Base-by-base conservation (phyloP, 2,113 vertebrate species). In the Rousettus leschenaultii region DNA sequence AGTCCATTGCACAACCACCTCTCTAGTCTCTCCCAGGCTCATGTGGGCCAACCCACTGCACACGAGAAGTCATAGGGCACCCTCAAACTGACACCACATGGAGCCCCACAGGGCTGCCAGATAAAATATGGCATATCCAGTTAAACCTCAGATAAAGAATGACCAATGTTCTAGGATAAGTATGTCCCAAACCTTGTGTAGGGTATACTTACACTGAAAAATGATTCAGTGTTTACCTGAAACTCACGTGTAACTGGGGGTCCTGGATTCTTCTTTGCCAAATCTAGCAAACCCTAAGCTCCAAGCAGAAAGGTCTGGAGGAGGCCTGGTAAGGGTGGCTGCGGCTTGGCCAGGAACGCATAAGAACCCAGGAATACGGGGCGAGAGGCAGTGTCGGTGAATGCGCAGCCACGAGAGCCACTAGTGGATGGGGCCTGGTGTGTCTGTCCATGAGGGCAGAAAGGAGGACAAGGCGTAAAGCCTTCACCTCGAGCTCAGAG, bases 321-420 rank as follows among this genome's bases (percentile, higher is more conserved):
- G 48, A 24, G 10, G 45, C 45, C 10, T 45, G 45, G 2, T 45
- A 9, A 11, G 45, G 45, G 45, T 45, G 45, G 26, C 61, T 74
- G 51, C 48, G 12, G 57, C 26, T 45, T 22, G 9, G 51, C 70
- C 57, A 70, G 66, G 77, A 74, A 55, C 9, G 2, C 13, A 19
- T 0, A 0, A 65, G n/a, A 16, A 38, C 4, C 4, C 19, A 0
- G 22, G 40, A 26, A 7, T 12, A 14, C 4, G 11, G 16, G 19
- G 28, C 0, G 0, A 55, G 70, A 68, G 89, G 48, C 7, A 48
- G 14, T 22, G 33, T 13, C 9, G 45, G n/a, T 19, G 24, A 71
- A 38, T 28, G 48, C 35, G 57, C 75, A 33, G 21, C 7, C 30
- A 12, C 0, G 2, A 74, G 51, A 45, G 35, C 19, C 6, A 2